Conservation (phyloP, 92 coral and sea anemone species). For the Meandrina meandrites region DNA sequence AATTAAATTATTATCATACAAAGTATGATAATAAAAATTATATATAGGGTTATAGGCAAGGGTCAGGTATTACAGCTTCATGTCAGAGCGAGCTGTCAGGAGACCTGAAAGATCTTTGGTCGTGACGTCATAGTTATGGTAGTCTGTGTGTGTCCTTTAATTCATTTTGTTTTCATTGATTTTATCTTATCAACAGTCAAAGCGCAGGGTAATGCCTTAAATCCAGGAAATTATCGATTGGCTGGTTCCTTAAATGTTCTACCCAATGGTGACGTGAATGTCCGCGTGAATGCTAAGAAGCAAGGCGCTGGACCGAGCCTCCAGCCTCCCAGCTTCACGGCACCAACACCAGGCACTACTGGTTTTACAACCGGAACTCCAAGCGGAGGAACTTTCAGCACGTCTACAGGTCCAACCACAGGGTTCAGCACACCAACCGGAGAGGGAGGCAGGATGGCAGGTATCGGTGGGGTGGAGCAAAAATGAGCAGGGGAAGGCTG, state of each 20-base stretch:
- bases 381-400: background rate
- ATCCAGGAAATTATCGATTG: background rate
- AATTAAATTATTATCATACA: too few species aligned
- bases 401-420: background rate
- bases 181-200: background rate
- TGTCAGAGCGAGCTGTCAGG: too few species aligned
- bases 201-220: background rate
- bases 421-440: background rate
- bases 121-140: background rate
- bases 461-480: too few species aligned
- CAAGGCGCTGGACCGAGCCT: background rate
- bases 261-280: background rate
- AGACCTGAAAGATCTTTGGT: too few species aligned
- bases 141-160: background rate
- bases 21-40: too few species aligned
- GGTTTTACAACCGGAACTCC: background rate
- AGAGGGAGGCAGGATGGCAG: too few species aligned
- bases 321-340: background rate
- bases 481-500: too few species aligned
- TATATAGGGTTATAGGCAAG: too few species aligned
- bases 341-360: background rate
- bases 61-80: too few species aligned
- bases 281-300: background rate
- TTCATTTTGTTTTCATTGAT: background rate
- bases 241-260: background rate